Base-by-base conservation (phyloP, 2,113 vertebrate genomes). In the Rallus limicola region DNA sequence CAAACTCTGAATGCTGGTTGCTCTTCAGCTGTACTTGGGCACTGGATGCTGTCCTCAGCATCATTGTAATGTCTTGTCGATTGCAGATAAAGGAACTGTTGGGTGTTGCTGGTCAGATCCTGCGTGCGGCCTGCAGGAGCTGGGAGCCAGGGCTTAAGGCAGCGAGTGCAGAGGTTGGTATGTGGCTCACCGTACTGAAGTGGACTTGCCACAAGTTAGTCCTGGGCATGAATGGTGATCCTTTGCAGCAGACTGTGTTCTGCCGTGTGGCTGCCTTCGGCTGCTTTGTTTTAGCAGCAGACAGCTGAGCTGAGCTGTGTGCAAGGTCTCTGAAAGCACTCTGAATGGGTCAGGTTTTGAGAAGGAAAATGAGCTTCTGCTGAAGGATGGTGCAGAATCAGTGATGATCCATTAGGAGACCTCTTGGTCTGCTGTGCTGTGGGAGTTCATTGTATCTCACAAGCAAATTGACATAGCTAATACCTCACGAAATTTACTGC, bases 241-340 rank as follows among this genome's bases (percentile, higher is more conserved):
- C 63, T 46, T 17, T 26, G 55, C 10, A 5, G 28, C 2, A 23
- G n/a, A 8, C 52, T 6, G 20, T 5, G 19, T 31, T 36, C 18
- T 24, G 50, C 1, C 2, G 29, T 14, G 56, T 1, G 1, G n/a
- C 48, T 3, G 1, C 4, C 8, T 24, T 53, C 9, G 8, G 1
- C 12, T 11, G 28, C 16, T 40, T 13, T 31, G 33, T 16, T 50
- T 53, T 6, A 38, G 56, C 50, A 31, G 36, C 36, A 52, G 25
- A 21, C 6, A 52, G 42, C 59, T 24, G 50, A 65, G 34, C 63
- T 31, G 23, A 36, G 36, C 18, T 16, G 68, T 6, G 0, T 25
- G 10, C 4, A 1, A 20, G 46, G n/a, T 24, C 24, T 14, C 18
- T 19, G 31, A 24, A 20, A 36, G 18, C 46, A 3, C 56, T 36